Percentiles rank a stretch among this genome's conserved stretches.
These are phyloP conservation scores for Lymantria dispar DNA, from an alignment of 2,888 invertebrate species.

Conservation along the genomic window DNA sequence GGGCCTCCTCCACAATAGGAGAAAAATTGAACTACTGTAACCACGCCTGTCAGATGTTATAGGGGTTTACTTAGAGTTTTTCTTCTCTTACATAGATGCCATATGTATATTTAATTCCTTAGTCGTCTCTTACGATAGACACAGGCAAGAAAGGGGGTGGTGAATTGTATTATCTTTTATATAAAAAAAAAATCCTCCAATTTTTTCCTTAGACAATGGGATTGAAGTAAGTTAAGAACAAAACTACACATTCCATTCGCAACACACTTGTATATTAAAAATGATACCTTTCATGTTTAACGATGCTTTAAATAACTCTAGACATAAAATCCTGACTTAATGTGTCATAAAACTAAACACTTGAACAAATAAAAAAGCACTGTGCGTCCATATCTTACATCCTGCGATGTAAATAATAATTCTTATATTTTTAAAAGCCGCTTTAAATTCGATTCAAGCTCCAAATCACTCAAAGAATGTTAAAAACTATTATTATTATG, in stretches of 20 bases:
- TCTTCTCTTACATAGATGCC: too few species aligned
- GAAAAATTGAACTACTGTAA: too few species aligned
- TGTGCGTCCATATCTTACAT: conserved; percentile 38
- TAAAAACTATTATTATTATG: conserved; percentile 61
- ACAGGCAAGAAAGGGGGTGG: too few species aligned
- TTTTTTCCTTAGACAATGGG: neutral
- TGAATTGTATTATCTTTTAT: too few species aligned
- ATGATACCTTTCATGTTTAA: conserved; percentile 52
- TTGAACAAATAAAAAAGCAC: conserved; percentile 52
- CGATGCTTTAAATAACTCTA: conserved; percentile 53
- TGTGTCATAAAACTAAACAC: conserved; percentile 59
- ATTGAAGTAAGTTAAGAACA: conserved; percentile 3
- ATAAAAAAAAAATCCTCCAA: too few species aligned
- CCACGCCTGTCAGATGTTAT: too few species aligned
- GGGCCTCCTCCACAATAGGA: too few species aligned
- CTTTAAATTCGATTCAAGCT: conserved; percentile 57
- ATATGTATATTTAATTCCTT: too few species aligned
- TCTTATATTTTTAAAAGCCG: conserved; percentile 38
- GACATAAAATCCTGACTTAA: conserved; percentile 53
- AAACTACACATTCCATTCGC: conserved; percentile 18
- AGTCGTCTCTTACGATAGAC: too few species aligned
- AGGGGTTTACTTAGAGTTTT: too few species aligned
- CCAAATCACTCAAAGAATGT: conserved; percentile 62
- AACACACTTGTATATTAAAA: conserved; percentile 35
- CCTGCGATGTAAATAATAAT: conserved; percentile 31